These are phyloP conservation scores for Unio delphinus DNA, from an alignment of 2,888 invertebrate species.

Conservation along the genomic window DNA sequence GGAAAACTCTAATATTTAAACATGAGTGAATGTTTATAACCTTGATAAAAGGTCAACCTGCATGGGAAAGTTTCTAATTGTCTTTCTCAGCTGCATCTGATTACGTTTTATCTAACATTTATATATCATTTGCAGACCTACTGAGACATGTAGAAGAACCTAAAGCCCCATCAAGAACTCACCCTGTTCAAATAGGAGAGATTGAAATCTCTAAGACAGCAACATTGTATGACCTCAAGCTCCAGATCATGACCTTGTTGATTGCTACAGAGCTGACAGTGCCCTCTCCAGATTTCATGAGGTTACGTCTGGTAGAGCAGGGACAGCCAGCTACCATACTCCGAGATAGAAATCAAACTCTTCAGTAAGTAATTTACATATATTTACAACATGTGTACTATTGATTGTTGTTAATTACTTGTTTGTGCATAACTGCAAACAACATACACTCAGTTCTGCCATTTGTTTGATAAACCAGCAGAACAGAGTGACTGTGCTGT, in stretches of 20 bases:
- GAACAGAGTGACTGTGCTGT: no score
- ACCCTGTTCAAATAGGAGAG: constrained; percentile 51
- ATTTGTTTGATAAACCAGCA: no score
- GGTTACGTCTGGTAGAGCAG: constrained; percentile 54
- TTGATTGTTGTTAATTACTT: background rate
- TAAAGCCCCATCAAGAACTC: constrained; percentile 10
- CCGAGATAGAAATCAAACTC: constrained; percentile 40
- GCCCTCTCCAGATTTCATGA: constrained; percentile 48
- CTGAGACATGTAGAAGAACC: background rate
- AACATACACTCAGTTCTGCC: no score
- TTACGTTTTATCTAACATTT: background rate
- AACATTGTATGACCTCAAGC: constrained; percentile 61
- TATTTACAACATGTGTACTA: background rate
- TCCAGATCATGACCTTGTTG: constrained; percentile 56
- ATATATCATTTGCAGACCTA: background rate
- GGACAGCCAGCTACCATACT: constrained; percentile 44
- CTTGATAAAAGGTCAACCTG: no score
- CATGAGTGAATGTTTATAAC: no score
- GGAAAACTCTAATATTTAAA: no score
- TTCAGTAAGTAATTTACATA: constrained; percentile 49
- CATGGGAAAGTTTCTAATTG: no score
- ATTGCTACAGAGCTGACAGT: constrained; percentile 34
- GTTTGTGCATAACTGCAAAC: no score
- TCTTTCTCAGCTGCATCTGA: background rate
- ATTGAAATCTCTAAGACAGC: constrained; percentile 64